phyloP scores from a whole-genome alignment of 2,113 vertebrate species.

The Bubo scandiacus region DNA sequence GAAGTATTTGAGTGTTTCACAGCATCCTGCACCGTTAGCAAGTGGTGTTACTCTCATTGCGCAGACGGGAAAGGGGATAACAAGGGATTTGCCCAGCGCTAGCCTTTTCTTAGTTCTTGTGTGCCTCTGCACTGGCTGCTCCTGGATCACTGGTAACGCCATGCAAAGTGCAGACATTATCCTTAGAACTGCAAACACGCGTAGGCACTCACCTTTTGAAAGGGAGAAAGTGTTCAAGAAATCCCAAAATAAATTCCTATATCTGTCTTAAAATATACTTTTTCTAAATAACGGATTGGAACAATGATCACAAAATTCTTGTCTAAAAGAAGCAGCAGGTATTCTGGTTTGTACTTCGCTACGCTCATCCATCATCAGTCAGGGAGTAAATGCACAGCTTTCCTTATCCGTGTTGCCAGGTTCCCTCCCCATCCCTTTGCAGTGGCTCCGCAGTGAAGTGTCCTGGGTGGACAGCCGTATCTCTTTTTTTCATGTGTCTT shows the following conservation, averaged over 20 bases:
- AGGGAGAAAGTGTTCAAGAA: background rate
- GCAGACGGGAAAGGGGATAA: background rate
- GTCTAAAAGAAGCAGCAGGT: background rate
- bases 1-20: background rate
- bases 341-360: background rate
- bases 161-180: background rate
- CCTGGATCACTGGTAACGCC: background rate
- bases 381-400: background rate
- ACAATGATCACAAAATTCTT: background rate
- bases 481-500: background rate
- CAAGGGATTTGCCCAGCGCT: background rate
- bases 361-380: background rate
- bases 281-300: background rate
- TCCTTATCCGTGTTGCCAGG: rapidly evolving
- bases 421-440: background rate
- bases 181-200: background rate
- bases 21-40: background rate
- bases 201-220: background rate
- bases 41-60: background rate
- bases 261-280: background rate
- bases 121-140: background rate
- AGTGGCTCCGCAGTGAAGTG: background rate
- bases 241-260: background rate
- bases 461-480: background rate
- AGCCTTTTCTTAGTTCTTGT: background rate